These are phyloP conservation scores for Pygocentrus nattereri DNA, from an alignment of 2,797 vertebrate genomes.

Conservation along the genomic window DNA sequence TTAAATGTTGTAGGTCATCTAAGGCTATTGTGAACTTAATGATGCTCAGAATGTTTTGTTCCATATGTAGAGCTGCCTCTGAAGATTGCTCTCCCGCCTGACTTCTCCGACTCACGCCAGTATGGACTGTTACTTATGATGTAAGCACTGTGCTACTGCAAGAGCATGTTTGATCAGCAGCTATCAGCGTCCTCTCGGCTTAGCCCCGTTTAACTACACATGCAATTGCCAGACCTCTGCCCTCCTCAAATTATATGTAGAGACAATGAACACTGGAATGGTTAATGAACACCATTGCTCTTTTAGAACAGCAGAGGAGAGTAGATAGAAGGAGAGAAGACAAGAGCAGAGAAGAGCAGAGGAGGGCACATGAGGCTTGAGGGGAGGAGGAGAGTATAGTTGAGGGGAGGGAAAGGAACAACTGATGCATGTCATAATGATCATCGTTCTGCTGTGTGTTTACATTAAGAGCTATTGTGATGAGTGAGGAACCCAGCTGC, in stretches of 20 bases:
- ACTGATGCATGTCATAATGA: slow-evolving; percentile 2
- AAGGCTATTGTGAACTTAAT: not conserved
- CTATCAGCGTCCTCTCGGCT: not conserved
- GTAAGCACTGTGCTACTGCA: slow-evolving; percentile 66
- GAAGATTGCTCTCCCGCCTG: slow-evolving; percentile 78
- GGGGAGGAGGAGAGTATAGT: not conserved
- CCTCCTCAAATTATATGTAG: not conserved
- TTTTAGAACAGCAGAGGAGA: not conserved
- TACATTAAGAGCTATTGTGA: slow-evolving; percentile 31
- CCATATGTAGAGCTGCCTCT: slow-evolving; percentile 76
- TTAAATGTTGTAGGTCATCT: too few relatives aligned
- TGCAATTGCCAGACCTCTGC: not conserved
- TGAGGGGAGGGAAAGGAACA: not conserved
- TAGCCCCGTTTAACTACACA: not conserved
- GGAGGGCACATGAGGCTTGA: not conserved
- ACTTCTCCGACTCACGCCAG: slow-evolving; percentile 80
- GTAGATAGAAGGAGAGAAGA: not conserved
- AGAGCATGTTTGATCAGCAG: not conserved
- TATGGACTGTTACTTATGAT: slow-evolving; percentile 80
- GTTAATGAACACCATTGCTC: not conserved
- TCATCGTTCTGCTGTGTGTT: slow-evolving; percentile 17
- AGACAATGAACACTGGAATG: not conserved
- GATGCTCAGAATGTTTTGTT: not conserved
- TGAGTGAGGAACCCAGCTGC: slow-evolving; percentile 7
- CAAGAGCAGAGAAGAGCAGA: not conserved